phyloP scores from a whole-genome alignment of 1,140 invertebrate genomes.

The Colletes gigas region DNA sequence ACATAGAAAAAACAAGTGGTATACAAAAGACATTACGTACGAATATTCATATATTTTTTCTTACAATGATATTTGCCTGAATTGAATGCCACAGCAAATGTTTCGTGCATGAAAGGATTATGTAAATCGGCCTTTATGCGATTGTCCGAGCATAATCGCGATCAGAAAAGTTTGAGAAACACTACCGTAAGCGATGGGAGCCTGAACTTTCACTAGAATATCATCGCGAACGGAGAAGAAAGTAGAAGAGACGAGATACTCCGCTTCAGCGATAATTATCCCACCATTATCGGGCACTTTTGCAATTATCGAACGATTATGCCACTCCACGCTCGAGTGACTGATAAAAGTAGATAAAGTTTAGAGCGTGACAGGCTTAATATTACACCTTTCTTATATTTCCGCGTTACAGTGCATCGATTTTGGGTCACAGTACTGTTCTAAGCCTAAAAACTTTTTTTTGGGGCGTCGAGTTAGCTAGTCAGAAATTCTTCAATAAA shows the following conservation, averaged over 20 bases:
- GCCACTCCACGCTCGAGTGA: not conserved
- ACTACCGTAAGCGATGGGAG: not conserved
- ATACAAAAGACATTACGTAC: no score
- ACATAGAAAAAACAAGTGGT: no score
- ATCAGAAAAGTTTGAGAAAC: no score
- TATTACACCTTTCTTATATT: not conserved
- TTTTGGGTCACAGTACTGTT: not conserved
- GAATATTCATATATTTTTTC: no score
- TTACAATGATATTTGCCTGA: no score
- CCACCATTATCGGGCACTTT: not conserved
- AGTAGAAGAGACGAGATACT: not conserved
- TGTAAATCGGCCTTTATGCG: no score
- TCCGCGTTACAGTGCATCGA: not conserved
- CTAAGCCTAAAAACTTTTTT: no score
- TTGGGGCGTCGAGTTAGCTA: no score
- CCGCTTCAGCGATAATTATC: not conserved
- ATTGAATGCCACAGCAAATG: no score
- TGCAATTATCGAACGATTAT: conserved; percentile 21
- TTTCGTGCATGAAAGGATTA: no score
- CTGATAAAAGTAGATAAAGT: not conserved
- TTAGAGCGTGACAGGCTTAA: not conserved
- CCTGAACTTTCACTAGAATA: conserved; percentile 37
- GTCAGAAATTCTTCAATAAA: no score
- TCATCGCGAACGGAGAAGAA: not conserved
- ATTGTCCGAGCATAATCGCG: no score